phyloP scores from a whole-genome alignment of 2,888 invertebrate species.

The Acrobasis suavella region DNA sequence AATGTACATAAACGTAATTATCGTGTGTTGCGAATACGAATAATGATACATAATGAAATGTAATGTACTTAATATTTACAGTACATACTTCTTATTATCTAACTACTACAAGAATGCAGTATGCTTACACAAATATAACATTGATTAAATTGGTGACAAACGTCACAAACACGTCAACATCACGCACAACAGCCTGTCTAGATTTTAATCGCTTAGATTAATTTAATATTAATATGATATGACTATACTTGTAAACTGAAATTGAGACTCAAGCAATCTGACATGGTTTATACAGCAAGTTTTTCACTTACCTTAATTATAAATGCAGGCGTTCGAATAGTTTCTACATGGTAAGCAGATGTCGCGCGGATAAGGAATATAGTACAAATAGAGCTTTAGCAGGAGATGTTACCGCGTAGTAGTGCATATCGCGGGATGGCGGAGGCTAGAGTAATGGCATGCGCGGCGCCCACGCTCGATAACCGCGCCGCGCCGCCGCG shows the following conservation, averaged over 20 bases:
- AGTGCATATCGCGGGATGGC: constrained; percentile 57
- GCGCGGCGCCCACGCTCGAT: constrained; percentile 79
- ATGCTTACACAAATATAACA: no score
- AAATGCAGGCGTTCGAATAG: constrained; percentile 29
- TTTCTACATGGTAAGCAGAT: constrained; percentile 54
- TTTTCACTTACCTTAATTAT: constrained; percentile 21
- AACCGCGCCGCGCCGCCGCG: constrained; percentile 43
- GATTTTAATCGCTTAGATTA: not conserved
- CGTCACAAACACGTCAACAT: not conserved
- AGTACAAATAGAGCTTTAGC: constrained; percentile 44
- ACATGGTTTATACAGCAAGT: not conserved
- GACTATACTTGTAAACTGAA: not conserved
- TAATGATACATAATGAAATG: no score
- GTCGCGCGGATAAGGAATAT: constrained; percentile 44
- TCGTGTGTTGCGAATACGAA: no score
- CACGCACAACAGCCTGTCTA: not conserved
- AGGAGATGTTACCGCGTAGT: constrained; percentile 48
- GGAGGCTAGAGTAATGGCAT: constrained; percentile 51
- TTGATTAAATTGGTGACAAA: no score
- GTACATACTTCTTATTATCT: no score
- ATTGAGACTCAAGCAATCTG: not conserved
- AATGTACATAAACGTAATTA: no score
- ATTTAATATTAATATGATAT: no score
- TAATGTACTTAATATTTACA: no score
- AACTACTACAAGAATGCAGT: no score